A percentile compares a stretch with the other conserved stretches of the same genome.
These are phyloP conservation scores for Gymnothorax javanicus DNA, from an alignment of 2,797 vertebrate genomes.

Conservation along the genomic window DNA sequence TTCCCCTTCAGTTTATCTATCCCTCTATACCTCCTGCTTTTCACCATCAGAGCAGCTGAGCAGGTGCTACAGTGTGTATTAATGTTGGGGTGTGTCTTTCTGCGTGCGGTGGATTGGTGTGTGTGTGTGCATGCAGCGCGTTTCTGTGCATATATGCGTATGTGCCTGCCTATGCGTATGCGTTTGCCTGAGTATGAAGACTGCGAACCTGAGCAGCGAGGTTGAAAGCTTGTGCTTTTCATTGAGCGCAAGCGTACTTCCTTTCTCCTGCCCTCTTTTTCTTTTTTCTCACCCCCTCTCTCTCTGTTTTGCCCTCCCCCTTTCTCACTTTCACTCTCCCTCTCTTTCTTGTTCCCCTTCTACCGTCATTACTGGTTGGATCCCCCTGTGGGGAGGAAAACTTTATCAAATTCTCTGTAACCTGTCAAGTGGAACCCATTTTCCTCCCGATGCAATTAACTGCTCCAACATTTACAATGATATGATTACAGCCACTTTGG, in stretches of 20 bases:
- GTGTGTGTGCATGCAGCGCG: not conserved
- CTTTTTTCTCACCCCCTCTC: constrained; percentile 33
- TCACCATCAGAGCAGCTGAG: not conserved
- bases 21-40: not conserved
- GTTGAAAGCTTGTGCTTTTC: not conserved
- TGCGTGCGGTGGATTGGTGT: not conserved
- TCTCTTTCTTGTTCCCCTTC: constrained; percentile 59
- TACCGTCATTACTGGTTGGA: constrained; percentile 81
- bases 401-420: constrained; percentile 94
- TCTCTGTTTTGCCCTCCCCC: not conserved
- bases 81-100: not conserved
- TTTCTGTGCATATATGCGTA: not conserved
- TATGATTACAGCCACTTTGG: constrained; percentile 99
- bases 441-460: constrained; percentile 99
- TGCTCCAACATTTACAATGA: constrained; percentile 99
- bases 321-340: constrained; percentile 27
- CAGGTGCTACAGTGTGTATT: not conserved
- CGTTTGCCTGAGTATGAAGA: constrained; percentile 5
- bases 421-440: constrained; percentile 93
- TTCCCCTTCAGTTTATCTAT: not conserved
- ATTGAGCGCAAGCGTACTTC: constrained; percentile 50
- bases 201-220: not conserved
- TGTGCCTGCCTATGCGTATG: not conserved
- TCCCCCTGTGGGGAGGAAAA: constrained; percentile 88
- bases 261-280: constrained; percentile 49